Base-by-base conservation (phyloP, 2,797 vertebrate genomes). In the Schizopygopsis malacanthus region DNA sequence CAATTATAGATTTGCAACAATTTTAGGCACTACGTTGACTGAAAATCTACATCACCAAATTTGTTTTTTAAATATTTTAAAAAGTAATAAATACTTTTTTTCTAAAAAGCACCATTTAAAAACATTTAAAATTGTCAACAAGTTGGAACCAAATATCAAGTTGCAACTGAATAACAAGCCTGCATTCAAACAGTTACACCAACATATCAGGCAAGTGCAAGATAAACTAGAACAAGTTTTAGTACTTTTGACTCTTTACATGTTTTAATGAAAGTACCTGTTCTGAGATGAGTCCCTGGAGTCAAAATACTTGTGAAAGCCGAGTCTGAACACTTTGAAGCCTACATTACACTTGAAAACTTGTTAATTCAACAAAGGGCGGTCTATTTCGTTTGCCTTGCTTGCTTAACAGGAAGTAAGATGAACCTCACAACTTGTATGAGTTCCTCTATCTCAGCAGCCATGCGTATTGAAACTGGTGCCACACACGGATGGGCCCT, bases 371-470 rank as follows among this genome's bases (percentile, higher is more conserved):
- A 80, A 67, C 75, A 79, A 85, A 88, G 71, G 92, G 90, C 92
- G 92, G 84, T 82, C 84, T 87, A 91, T 91, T 92, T 90, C 89
- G 91, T 93, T 91, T 90, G 92, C 90, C 90, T 91, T 93, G 92
- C 88, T 87, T 83, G 91, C 88, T 94, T 92, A 90, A 93, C 95
- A 96, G 95, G 95, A 96, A 96, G 95, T 94, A 90, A 90, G 92
- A 92, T 75, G 93, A 93, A 91, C 90, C 91, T 91, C 92, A 89
- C 86, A 91, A 86, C 93, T 95, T 94, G 93, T 92, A 90, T 92
- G 85, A 90, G 94, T 95, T 95, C 94, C 95, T 95, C 95, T 96
- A 96, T 96, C 95, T 95, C 92, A 91, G 71, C 92, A 92, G 90
- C 93, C 95, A 96, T 91, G 92, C 90, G 82, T 85, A 91, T 72